phyloP scores from a whole-genome alignment of 2,113 vertebrate genomes.

The Balaenoptera acutorostrata region DNA sequence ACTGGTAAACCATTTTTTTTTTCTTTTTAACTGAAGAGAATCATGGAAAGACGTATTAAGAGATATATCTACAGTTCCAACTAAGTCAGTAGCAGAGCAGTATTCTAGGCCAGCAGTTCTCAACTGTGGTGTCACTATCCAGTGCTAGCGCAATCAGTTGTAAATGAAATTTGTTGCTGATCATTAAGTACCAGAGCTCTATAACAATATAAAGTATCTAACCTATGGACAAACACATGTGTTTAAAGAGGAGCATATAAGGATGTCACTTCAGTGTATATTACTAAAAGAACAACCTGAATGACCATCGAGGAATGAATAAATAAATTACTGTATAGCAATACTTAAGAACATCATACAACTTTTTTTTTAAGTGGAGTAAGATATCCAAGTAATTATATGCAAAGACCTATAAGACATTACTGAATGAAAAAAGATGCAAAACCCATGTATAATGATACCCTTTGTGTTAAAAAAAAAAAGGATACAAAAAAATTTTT shows the following conservation, averaged over 20 bases:
- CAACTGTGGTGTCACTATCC: not conserved
- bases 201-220: not conserved
- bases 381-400: conserved; percentile 22
- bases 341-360: not conserved
- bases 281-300: not conserved
- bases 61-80: not conserved
- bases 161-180: not conserved
- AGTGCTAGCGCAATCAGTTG: not conserved
- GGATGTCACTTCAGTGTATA: not conserved
- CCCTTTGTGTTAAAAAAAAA: not conserved
- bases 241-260: not conserved
- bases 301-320: not conserved
- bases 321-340: not conserved
- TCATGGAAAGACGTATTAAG: not conserved
- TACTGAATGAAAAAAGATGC: not conserved
- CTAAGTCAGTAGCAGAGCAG: not conserved
- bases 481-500: not conserved
- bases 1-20: not conserved
- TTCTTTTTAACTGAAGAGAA: not conserved
- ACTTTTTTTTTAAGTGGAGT: not conserved
- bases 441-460: not conserved
- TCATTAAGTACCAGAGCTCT: not conserved
- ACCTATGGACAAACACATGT: not conserved
- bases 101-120: not conserved
- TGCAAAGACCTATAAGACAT: not conserved